Evolutionary conservation across 1,140 invertebrate species (phyloP), one percentile per base, ranked within the genome.

Genomic region (Aphaenogaster ashmeadi): DNA sequence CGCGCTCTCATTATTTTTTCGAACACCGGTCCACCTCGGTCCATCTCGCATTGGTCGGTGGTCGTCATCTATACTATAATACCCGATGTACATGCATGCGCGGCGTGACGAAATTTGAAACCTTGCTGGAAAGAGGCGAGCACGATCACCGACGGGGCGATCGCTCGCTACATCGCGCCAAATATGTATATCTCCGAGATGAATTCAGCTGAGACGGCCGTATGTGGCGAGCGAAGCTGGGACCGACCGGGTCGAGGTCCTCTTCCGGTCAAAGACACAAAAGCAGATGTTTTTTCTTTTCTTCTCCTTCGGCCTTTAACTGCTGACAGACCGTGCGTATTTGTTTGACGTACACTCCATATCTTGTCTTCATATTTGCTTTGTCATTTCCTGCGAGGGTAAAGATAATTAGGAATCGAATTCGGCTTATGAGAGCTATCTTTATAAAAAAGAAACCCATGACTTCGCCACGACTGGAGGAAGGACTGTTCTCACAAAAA

Each of bases 101-200:
- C 41, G 7, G 80, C 54, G 41, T 84, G 80, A 84, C 69, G 80
- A 84, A 84, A 84, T 84, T 84, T 62, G 69, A 84, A 75, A 84
- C 54, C 69, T 84, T 47, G 69, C 54, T 27, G 67, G 41, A 47
- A 74, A 58, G 67, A 83, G 52, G 52, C 38, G 33, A 64, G 60
- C 41, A 21, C 75, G 41, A 54, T 58, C 33, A 21, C 2, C 58
- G 58, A 44, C 36, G 27, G 62, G 62, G 47, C 79, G n/a, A 58
- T 38, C 52, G 67, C 47, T 21, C 44, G 60, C 7, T 62, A 58
- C 27, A 38, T 44, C 80, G 27, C 69, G 80, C 80, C 80, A 84
- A 84, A 84, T 84, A 84, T 84, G 80, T 84, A 75, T 84, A 84
- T 84, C 69, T 75, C 36, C 18, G 80, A 47, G 69, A 84, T 84